These are phyloP conservation scores for Alcis repandata DNA, from an alignment of 2,888 invertebrate species.

Conservation along the genomic window DNA sequence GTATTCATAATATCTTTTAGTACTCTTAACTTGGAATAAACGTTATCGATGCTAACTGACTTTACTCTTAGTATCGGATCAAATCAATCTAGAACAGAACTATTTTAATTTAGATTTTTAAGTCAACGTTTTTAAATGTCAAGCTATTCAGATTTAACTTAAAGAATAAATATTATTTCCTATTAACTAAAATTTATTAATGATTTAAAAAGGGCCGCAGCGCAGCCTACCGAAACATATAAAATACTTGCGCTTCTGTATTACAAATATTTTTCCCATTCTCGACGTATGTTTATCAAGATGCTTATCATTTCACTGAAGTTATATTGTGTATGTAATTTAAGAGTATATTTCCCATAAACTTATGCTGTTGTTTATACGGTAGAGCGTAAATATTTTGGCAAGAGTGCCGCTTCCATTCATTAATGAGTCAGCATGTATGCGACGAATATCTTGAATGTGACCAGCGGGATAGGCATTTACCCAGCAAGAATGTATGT, in stretches of 20 bases:
- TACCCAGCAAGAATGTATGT: constrained; percentile 46
- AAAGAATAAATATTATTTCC: too few relatives aligned
- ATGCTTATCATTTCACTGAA: constrained; percentile 27
- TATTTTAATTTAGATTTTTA: too few relatives aligned
- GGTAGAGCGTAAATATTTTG: constrained; percentile 56
- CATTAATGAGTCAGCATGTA: constrained; percentile 55
- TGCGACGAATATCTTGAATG: constrained; percentile 46
- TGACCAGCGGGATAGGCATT: constrained; percentile 53
- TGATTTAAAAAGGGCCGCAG: background rate
- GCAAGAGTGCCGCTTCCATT: constrained; percentile 54
- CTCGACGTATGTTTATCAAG: constrained; percentile 9
- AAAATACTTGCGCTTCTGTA: background rate
- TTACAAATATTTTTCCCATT: constrained; percentile 5
- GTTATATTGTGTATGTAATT: constrained; percentile 33
- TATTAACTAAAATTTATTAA: background rate
- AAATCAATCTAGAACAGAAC: too few relatives aligned
- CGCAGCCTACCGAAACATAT: background rate
- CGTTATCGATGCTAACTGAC: background rate
- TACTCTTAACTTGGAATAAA: background rate
- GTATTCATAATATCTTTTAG: constrained; percentile 21
- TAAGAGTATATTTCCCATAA: constrained; percentile 37
- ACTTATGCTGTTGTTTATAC: constrained; percentile 43
- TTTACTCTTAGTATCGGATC: too few relatives aligned
- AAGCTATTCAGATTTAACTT: too few relatives aligned
- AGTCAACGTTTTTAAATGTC: too few relatives aligned